Evolutionary conservation across 1,140 invertebrate genomes (phyloP).

Genomic region (Carposina sasakii): DNA sequence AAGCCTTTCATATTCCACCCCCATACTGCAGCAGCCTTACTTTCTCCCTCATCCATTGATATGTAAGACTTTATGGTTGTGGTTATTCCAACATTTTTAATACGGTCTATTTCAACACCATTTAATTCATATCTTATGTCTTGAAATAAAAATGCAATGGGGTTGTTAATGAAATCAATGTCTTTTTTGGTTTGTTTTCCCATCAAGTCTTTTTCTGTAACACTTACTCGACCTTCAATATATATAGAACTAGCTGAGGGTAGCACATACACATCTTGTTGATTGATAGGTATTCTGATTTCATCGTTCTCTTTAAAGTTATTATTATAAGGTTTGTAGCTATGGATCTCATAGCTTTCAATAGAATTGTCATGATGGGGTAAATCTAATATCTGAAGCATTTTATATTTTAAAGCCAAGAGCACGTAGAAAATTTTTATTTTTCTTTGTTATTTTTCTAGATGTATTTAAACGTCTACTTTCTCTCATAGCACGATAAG

Average conservation of each 20-base stretch:
- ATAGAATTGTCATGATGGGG: not conserved
- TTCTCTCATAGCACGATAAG: not conserved
- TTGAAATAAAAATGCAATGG: conserved; percentile 52
- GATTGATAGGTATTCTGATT: conserved; percentile 31
- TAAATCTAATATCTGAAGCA: not conserved
- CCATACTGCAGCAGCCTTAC: conserved; percentile 12
- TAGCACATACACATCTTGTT: conserved; percentile 48
- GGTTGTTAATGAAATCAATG: conserved; percentile 46
- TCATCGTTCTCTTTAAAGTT: conserved; percentile 3
- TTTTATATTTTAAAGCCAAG: not conserved
- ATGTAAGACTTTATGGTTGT: conserved; percentile 49
- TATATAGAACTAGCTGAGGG: conserved; percentile 39
- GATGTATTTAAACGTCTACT: not conserved
- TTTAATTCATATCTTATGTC: conserved; percentile 65
- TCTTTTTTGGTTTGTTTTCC: conserved; percentile 10
- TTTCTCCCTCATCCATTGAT: conserved; percentile 15
- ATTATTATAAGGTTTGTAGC: conserved; percentile 6
- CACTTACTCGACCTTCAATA: conserved; percentile 25
- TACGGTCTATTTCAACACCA: conserved; percentile 56
- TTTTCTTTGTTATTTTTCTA: not conserved
- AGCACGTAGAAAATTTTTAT: conserved; percentile 3
- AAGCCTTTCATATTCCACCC: conserved; percentile 16
- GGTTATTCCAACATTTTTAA: conserved; percentile 49
- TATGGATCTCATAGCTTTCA: conserved; percentile 5
- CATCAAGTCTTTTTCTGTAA: not conserved